A percentile compares a stretch with the other conserved stretches of the same genome.
phyloP scores from a whole-genome alignment of 2,113 vertebrate genomes.

The Pogona vitticeps region DNA sequence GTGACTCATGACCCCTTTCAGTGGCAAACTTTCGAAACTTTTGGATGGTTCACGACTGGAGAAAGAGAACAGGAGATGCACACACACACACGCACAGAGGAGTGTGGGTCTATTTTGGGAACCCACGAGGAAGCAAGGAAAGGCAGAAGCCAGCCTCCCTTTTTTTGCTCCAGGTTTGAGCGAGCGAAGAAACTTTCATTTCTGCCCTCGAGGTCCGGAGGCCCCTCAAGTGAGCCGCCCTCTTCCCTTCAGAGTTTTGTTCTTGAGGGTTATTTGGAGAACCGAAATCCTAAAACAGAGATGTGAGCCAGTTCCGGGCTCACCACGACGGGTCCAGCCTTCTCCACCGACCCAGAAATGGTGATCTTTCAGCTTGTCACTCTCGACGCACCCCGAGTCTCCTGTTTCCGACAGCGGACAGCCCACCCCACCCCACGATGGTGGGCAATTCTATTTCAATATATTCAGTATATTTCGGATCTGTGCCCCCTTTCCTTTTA shows the following conservation, averaged over 20 bases:
- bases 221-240: too few relatives aligned
- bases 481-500: too few relatives aligned
- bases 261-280: slow-evolving; percentile 14
- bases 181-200: background rate
- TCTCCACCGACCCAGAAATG: background rate
- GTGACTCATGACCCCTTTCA: too few relatives aligned
- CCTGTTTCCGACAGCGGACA: background rate
- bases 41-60: too few relatives aligned
- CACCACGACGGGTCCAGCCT: background rate
- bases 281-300: slow-evolving; percentile 12
- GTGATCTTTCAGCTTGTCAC: too few relatives aligned
- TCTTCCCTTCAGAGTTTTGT: background rate
- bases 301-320: slow-evolving; percentile 8
- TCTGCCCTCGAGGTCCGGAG: background rate
- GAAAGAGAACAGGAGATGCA: too few relatives aligned
- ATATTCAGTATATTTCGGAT: background rate
- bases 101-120: too few relatives aligned
- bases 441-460: background rate
- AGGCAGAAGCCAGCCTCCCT: too few relatives aligned
- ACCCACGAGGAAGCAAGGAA: too few relatives aligned
- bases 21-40: too few relatives aligned
- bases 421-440: background rate
- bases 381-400: background rate
- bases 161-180: too few relatives aligned
- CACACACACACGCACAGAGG: too few relatives aligned